Evolutionary conservation across 2,888 invertebrate genomes (phyloP).

Genomic region (Eupithecia abbreviata): DNA sequence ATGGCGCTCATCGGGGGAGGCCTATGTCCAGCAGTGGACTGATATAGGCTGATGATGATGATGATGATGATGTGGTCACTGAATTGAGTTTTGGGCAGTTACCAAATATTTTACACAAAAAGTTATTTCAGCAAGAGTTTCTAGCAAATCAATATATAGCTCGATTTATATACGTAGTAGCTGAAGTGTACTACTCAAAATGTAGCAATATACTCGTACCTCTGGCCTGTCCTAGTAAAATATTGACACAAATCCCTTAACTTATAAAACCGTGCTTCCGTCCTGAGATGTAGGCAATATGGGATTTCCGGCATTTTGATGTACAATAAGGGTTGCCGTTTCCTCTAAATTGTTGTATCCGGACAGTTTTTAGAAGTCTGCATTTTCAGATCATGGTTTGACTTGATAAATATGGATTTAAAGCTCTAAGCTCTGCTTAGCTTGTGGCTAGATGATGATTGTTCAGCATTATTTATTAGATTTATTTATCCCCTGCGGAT

Average conservation of each 20-base stretch:
- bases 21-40: too few relatives aligned
- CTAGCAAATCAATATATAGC: background rate
- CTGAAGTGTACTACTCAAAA: slow-evolving; percentile 42
- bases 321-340: slow-evolving; percentile 48
- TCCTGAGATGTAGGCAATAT: slow-evolving; percentile 78
- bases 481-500: background rate
- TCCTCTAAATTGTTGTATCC: slow-evolving; percentile 2
- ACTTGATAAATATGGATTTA: background rate
- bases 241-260: slow-evolving; percentile 84
- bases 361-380: background rate
- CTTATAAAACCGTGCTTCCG: slow-evolving; percentile 83
- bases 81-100: background rate
- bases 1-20: too few relatives aligned
- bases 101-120: background rate
- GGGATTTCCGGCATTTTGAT: slow-evolving; percentile 82
- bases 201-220: slow-evolving; percentile 49
- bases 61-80: too few relatives aligned
- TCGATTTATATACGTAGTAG: background rate
- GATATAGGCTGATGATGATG: too few relatives aligned
- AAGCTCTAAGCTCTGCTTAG: too few relatives aligned
- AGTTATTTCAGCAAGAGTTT: background rate
- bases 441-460: too few relatives aligned
- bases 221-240: slow-evolving; percentile 78
- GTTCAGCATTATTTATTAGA: too few relatives aligned
- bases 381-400: background rate